phyloP scores from a whole-genome alignment of 2,113 vertebrate species.

The Bubo scandiacus region DNA sequence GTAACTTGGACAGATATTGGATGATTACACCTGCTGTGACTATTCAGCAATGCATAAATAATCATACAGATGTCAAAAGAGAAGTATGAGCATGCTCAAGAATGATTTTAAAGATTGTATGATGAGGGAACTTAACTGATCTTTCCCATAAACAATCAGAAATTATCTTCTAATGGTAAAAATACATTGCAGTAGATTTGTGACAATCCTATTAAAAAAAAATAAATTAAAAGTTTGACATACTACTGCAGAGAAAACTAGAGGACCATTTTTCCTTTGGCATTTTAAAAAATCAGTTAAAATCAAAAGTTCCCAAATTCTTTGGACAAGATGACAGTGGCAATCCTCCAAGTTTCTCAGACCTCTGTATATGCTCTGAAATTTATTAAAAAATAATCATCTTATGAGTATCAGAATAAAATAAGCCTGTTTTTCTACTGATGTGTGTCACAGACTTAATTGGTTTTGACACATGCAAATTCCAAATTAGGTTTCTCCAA shows the following conservation, averaged over 20 bases:
- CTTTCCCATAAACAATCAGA: neutral
- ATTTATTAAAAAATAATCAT: neutral
- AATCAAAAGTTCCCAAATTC: neutral
- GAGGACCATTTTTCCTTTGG: neutral
- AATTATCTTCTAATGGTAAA: neutral
- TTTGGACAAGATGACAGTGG: neutral
- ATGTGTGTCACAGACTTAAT: neutral
- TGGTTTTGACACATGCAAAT: neutral
- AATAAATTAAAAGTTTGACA: neutral
- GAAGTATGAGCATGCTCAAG: neutral
- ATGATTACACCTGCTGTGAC: neutral
- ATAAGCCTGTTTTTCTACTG: neutral
- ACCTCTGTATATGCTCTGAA: neutral
- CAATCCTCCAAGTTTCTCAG: neutral
- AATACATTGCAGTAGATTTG: neutral
- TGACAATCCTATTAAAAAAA: neutral
- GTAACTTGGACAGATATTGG: neutral
- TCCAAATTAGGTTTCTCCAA: neutral
- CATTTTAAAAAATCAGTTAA: neutral
- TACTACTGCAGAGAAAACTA: neutral
- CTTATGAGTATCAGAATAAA: neutral
- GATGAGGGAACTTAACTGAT: neutral
- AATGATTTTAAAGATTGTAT: neutral
- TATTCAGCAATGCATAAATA: neutral
- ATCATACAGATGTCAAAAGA: neutral